Evolutionary conservation across 1,140 invertebrate species (phyloP).

Genomic region (Drosophila varians): DNA sequence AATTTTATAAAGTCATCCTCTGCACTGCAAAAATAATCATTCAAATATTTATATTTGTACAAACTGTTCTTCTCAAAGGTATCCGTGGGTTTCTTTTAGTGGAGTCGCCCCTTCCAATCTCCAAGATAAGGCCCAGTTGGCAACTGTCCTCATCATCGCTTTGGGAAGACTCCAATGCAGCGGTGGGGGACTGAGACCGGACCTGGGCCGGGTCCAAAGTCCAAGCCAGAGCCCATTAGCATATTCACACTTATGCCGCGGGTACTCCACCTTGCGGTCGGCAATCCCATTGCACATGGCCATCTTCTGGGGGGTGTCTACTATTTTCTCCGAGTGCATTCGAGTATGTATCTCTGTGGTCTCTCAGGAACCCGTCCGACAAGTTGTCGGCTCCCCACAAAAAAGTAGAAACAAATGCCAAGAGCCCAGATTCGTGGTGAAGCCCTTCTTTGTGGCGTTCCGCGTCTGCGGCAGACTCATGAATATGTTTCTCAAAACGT

Average conservation of each 20-base stretch:
- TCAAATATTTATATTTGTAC: too few species aligned
- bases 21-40: slow-evolving; percentile 4
- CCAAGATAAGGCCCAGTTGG: slow-evolving; percentile 35
- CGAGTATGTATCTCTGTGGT: slow-evolving; percentile 11
- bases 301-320: too few species aligned
- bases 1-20: slow-evolving; percentile 37
- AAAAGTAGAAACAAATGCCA: slow-evolving; percentile 11
- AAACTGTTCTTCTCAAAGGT: too few species aligned
- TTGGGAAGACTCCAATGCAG: slow-evolving; percentile 3
- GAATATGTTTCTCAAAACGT: slow-evolving; percentile 28
- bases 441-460: slow-evolving; percentile 28
- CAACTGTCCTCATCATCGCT: slow-evolving; percentile 31
- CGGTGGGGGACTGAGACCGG: background rate
- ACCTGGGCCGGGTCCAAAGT: slow-evolving; percentile 23
- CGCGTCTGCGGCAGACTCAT: slow-evolving; percentile 14
- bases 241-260: slow-evolving; percentile 3
- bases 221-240: slow-evolving; percentile 24
- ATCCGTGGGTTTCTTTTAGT: background rate
- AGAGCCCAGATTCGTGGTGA: background rate
- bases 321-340: background rate
- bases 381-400: slow-evolving; percentile 19
- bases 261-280: slow-evolving; percentile 31
- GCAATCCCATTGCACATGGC: slow-evolving; percentile 7
- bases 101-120: background rate
- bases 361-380: slow-evolving; percentile 46